Percentiles rank a stretch among this genome's conserved stretches.
These are phyloP conservation scores for Chaenocephalus aceratus DNA, from an alignment of 2,113 vertebrate genomes.

Conservation along the genomic window DNA sequence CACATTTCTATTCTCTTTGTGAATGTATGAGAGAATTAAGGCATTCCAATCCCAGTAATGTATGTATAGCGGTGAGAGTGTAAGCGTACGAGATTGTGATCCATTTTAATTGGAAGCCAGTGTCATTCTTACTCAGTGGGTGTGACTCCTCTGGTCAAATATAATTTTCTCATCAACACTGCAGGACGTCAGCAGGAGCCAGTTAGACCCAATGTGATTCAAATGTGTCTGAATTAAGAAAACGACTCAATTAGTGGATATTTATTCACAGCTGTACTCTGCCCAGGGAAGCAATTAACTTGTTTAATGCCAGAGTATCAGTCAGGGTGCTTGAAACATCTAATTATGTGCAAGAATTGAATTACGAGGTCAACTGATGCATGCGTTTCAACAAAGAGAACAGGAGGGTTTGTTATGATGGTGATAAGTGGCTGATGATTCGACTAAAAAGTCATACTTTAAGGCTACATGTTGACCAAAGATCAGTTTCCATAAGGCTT, in stretches of 20 bases:
- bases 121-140: conserved; percentile 53
- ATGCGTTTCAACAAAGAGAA: conserved; percentile 19
- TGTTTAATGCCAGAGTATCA: conserved; percentile 39
- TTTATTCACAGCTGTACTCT: conserved; percentile 71
- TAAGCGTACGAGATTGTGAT: conserved; percentile 64
- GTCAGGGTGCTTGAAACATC: conserved; percentile 39
- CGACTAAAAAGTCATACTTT: no score
- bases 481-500: background rate
- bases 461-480: background rate
- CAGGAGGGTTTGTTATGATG: conserved; percentile 9
- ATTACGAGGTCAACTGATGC: conserved; percentile 40
- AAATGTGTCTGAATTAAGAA: conserved; percentile 66
- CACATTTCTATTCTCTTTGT: conserved; percentile 46
- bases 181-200: conserved; percentile 49
- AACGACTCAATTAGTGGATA: conserved; percentile 69
- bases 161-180: conserved; percentile 67
- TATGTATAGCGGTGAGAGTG: conserved; percentile 60
- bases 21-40: conserved; percentile 48
- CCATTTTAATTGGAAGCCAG: conserved; percentile 69
- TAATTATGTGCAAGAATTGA: conserved; percentile 21
- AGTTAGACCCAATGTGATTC: conserved; percentile 49
- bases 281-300: conserved; percentile 63
- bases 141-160: conserved; percentile 70
- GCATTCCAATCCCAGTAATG: conserved; percentile 67
- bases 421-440: background rate